These are phyloP conservation scores for Aphaenogaster floridana DNA, from an alignment of 1,140 invertebrate genomes.

Conservation along the genomic window DNA sequence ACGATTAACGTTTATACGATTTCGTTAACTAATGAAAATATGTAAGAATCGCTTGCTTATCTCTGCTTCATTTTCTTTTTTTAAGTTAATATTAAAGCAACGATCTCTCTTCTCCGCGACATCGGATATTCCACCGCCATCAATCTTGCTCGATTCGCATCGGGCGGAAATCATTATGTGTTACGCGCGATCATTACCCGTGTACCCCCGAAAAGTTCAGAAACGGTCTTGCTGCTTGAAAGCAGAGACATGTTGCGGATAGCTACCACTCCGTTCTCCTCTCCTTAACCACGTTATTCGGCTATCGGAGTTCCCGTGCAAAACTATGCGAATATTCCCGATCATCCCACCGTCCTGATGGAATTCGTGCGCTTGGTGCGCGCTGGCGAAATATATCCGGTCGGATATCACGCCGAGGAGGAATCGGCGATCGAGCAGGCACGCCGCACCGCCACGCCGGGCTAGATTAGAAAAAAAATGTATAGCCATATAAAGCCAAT, in stretches of 20 bases:
- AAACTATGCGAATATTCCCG: conserved; percentile 81
- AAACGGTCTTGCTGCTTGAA: conserved; percentile 82
- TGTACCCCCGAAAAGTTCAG: conserved; percentile 67
- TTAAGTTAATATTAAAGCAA: not conserved
- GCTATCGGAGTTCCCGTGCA: conserved; percentile 74
- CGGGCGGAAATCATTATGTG: conserved; percentile 11
- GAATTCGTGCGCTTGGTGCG: conserved; percentile 63
- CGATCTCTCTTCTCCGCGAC: not conserved
- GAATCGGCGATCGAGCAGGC: conserved; percentile 53
- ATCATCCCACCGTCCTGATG: conserved; percentile 65
- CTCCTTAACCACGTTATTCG: conserved; percentile 77
- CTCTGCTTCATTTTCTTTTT: not conserved
- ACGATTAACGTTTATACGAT: not conserved
- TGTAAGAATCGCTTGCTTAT: not conserved
- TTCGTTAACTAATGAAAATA: not conserved
- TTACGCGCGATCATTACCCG: conserved; percentile 61
- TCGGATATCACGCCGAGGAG: conserved; percentile 32
- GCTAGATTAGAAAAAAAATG: conserved; percentile 20
- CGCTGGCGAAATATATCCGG: conserved; percentile 47
- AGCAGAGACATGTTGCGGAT: conserved; percentile 87
- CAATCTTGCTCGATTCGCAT: not conserved
- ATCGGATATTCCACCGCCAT: not conserved
- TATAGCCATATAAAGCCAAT: not conserved
- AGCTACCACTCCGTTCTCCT: conserved; percentile 79
- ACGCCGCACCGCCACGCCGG: conserved; percentile 9